Percentiles rank a stretch among this genome's conserved stretches.
These are phyloP conservation scores for Hyphantria cunea DNA, from an alignment of 1,140 invertebrate genomes.

Conservation along the genomic window DNA sequence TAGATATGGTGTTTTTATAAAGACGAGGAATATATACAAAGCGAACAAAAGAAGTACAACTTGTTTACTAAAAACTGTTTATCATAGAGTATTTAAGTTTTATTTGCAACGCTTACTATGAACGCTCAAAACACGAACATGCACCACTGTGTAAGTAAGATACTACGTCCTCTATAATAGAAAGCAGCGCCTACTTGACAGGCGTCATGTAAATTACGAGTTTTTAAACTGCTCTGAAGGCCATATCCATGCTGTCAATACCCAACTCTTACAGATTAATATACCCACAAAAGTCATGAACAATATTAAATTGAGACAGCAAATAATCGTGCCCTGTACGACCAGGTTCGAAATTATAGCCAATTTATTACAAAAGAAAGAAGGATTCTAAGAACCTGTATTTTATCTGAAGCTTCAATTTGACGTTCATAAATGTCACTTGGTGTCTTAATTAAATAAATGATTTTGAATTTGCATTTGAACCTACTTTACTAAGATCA, in stretches of 20 bases:
- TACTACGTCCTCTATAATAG: background rate
- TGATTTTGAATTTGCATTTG: too few species aligned
- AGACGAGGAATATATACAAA: slow-evolving; percentile 12
- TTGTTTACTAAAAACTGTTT: background rate
- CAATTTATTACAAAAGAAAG: too few species aligned
- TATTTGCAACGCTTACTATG: too few species aligned
- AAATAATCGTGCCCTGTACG: too few species aligned
- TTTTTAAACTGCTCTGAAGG: slow-evolving; percentile 1
- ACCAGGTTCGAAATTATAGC: too few species aligned
- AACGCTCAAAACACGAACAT: slow-evolving; percentile 11
- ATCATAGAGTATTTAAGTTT: slow-evolving; percentile 11
- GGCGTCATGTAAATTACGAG: slow-evolving; percentile 3
- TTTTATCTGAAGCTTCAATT: too few species aligned
- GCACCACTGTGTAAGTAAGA: slow-evolving; percentile 12
- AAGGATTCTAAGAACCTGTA: too few species aligned
- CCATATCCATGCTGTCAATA: slow-evolving; percentile 15
- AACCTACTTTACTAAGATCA: too few species aligned
- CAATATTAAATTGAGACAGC: too few species aligned
- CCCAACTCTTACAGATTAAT: background rate
- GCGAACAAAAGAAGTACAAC: slow-evolving; percentile 10
- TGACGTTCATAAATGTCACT: too few species aligned
- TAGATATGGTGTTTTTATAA: slow-evolving; percentile 48
- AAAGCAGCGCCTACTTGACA: slow-evolving; percentile 13
- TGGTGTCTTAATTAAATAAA: too few species aligned
- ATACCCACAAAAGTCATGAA: too few species aligned